phyloP scores from a whole-genome alignment of 2,797 vertebrate genomes.

The Neopelma chrysocephalum region DNA sequence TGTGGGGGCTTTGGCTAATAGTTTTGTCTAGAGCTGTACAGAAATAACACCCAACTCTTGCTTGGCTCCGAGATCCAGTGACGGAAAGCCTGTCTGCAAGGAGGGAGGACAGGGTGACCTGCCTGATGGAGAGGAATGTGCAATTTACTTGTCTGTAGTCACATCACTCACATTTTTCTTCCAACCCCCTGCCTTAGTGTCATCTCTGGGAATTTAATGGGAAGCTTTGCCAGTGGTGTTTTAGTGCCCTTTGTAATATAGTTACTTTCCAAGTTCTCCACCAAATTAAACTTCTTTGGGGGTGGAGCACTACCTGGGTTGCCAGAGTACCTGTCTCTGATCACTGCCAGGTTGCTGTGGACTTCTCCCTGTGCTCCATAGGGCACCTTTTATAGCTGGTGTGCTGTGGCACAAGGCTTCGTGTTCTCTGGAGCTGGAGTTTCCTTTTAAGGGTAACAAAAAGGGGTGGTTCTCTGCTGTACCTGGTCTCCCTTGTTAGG shows the following conservation, averaged over 20 bases:
- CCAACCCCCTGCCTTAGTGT: not conserved
- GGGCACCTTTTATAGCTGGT: not conserved
- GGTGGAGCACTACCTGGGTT: not conserved
- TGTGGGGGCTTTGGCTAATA: not conserved
- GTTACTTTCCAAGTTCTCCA: not conserved
- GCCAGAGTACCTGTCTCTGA: not conserved
- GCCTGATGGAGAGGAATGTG: not conserved
- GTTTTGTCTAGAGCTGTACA: conserved; percentile 49
- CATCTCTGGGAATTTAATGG: not conserved
- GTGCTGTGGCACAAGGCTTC: not conserved
- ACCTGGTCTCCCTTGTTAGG: rapidly evolving
- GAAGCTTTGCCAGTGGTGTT: not conserved
- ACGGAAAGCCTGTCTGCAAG: not conserved
- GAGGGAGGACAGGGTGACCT: conserved; percentile 44
- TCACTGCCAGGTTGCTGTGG: not conserved
- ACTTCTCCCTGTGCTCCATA: not conserved
- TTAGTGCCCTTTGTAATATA: not conserved
- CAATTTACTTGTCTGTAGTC: not conserved
- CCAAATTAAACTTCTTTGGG: not conserved
- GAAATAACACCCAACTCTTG: not conserved
- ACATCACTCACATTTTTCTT: not conserved
- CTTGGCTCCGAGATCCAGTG: not conserved
- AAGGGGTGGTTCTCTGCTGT: not conserved
- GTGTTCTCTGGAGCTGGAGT: not conserved
- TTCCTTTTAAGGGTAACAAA: not conserved